Percentiles rank a stretch among this genome's conserved stretches.
Evolutionary conservation across 2,113 vertebrate species (phyloP).

Genomic region (Semnornis frantzii): DNA sequence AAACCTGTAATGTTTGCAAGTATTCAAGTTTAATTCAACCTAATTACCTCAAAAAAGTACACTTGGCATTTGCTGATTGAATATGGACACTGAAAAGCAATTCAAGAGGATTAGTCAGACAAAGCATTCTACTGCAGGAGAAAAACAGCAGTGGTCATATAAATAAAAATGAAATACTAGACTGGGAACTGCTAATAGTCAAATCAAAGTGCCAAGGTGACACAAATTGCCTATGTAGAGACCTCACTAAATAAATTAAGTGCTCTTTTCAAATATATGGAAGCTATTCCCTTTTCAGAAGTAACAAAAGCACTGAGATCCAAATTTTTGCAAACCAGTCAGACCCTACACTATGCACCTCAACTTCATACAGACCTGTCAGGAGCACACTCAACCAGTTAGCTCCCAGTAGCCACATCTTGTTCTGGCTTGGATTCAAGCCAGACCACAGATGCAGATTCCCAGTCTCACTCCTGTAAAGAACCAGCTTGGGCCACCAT

Average conservation of each 20-base stretch:
- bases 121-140: background rate
- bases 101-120: background rate
- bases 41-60: background rate
- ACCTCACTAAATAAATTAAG: background rate
- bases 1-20: background rate
- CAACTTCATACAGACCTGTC: background rate
- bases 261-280: background rate
- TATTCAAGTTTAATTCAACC: background rate
- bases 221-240: background rate
- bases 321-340: background rate
- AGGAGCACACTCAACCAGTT: fast-evolving
- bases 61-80: background rate
- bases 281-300: background rate
- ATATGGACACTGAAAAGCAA: background rate
- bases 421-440: background rate
- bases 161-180: background rate
- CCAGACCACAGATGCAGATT: background rate
- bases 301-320: background rate
- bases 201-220: background rate
- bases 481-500: background rate
- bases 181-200: too few relatives aligned
- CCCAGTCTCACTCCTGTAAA: fast-evolving
- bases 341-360: background rate
- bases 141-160: background rate
- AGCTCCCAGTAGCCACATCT: background rate